Evolutionary conservation across 2,797 vertebrate species (phyloP).

Genomic region (Hirundo rustica): DNA sequence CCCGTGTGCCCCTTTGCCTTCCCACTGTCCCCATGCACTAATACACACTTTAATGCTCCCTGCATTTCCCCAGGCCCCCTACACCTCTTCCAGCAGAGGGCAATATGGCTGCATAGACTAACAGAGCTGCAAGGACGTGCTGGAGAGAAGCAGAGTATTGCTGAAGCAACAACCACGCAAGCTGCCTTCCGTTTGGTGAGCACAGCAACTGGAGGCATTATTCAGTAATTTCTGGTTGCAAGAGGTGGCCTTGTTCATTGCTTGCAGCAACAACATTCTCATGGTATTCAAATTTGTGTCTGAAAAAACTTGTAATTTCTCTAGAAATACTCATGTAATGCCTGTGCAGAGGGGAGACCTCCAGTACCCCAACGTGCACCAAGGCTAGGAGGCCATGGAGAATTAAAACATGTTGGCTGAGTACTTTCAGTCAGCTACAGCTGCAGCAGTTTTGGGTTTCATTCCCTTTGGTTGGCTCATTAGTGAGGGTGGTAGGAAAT

Average conservation of each 20-base stretch:
- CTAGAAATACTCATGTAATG: not conserved
- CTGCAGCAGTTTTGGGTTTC: not conserved
- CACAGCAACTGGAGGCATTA: not conserved
- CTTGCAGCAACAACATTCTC: not conserved
- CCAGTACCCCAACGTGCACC: fast-evolving
- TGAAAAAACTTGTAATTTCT: not conserved
- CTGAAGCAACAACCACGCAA: not conserved
- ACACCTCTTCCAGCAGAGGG: too few relatives aligned
- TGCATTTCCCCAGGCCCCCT: not conserved
- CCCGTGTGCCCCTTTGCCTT: not conserved
- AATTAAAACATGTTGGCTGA: fast-evolving
- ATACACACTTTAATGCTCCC: not conserved
- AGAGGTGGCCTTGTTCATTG: not conserved
- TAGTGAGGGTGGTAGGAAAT: not conserved
- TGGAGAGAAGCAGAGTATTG: too few relatives aligned
- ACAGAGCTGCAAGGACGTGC: too few relatives aligned
- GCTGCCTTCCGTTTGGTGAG: fast-evolving
- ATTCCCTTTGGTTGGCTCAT: not conserved
- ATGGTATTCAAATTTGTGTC: not conserved
- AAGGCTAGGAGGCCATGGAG: not conserved
- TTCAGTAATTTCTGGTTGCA: not conserved
- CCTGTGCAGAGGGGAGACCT: not conserved
- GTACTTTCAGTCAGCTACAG: not conserved
- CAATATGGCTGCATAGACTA: too few relatives aligned
- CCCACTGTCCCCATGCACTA: not conserved